phyloP scores from a whole-genome alignment of 1,140 invertebrate genomes.

The Drosophila rufa region DNA sequence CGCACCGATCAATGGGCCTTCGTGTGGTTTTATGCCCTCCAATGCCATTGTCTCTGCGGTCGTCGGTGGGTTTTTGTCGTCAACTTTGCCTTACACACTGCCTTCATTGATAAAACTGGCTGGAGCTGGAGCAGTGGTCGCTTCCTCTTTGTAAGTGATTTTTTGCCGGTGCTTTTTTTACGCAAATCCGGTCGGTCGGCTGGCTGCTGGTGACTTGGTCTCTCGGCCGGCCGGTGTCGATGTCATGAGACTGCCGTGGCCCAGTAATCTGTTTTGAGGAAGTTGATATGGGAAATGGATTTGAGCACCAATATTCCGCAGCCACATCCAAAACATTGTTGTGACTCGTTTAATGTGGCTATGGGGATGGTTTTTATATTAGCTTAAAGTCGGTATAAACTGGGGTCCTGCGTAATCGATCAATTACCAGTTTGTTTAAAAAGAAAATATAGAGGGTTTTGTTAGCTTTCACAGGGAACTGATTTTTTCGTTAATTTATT shows the following conservation, averaged over 20 bases:
- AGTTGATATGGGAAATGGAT: constrained; percentile 33
- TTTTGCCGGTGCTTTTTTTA: constrained; percentile 43
- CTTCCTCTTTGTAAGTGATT: constrained; percentile 78
- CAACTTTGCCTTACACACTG: constrained; percentile 50
- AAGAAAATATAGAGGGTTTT: no score
- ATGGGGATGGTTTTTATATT: not conserved
- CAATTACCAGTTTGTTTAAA: no score
- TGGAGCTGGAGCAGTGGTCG: constrained; percentile 48
- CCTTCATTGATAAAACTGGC: constrained; percentile 77
- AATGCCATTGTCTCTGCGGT: constrained; percentile 58
- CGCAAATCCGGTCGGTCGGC: constrained; percentile 53
- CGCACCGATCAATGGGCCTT: constrained; percentile 61
- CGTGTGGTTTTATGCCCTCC: constrained; percentile 63
- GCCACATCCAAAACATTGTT: not conserved
- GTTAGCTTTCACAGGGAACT: no score
- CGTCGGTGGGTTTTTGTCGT: constrained; percentile 38
- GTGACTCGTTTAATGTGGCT: not conserved
- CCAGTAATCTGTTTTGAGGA: constrained; percentile 42
- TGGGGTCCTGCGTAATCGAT: not conserved
- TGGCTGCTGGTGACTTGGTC: constrained; percentile 14
- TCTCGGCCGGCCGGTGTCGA: constrained; percentile 27
- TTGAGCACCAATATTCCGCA: constrained; percentile 2
- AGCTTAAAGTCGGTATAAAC: not conserved
- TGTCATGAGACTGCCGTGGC: constrained; percentile 65
- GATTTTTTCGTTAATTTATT: no score